Percentiles rank a stretch among this genome's conserved stretches.
Conservation (phyloP, 2,888 invertebrate genomes). For the Cataglyphis altisquamis region DNA sequence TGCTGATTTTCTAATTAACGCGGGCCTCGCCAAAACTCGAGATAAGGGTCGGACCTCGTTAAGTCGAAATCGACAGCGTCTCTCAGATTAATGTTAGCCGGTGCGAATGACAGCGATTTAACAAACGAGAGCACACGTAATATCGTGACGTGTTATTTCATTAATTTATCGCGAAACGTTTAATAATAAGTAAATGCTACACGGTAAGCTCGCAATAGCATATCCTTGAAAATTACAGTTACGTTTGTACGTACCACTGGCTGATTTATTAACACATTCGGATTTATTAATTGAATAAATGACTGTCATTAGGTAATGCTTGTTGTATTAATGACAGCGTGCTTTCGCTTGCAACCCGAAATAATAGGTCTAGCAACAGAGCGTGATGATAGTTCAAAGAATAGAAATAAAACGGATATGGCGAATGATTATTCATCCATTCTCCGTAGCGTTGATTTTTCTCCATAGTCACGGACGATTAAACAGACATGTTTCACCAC, state of each 20-base stretch:
- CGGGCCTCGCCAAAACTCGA: conserved; percentile 17
- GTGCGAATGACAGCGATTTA: conserved; percentile 47
- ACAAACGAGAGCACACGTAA: conserved; percentile 28
- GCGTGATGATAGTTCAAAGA: conserved; percentile 47
- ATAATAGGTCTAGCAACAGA: conserved; percentile 41
- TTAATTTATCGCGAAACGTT: conserved; percentile 25
- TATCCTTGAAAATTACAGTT: conserved; percentile 28
- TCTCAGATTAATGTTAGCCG: conserved; percentile 39
- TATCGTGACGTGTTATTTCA: conserved; percentile 21
- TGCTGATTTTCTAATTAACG: conserved; percentile 41
- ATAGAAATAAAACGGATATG: conserved; percentile 60
- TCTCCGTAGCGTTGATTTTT: conserved; percentile 59
- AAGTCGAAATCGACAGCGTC: conserved; percentile 27
- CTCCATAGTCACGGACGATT: conserved; percentile 62
- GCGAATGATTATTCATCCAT: conserved; percentile 61
- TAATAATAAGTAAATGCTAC: conserved; percentile 37
- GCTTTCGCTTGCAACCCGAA: conserved; percentile 21
- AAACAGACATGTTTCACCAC: conserved; percentile 62
- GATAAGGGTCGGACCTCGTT: conserved; percentile 51
- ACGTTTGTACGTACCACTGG: neutral
- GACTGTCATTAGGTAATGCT: conserved; percentile 15
- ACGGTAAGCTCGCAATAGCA: neutral
- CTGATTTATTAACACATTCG: conserved; percentile 30
- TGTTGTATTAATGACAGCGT: conserved; percentile 32
- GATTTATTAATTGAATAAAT: conserved; percentile 42